phyloP scores from a whole-genome alignment of 2,888 invertebrate genomes.

The Polylopha cassiicola region DNA sequence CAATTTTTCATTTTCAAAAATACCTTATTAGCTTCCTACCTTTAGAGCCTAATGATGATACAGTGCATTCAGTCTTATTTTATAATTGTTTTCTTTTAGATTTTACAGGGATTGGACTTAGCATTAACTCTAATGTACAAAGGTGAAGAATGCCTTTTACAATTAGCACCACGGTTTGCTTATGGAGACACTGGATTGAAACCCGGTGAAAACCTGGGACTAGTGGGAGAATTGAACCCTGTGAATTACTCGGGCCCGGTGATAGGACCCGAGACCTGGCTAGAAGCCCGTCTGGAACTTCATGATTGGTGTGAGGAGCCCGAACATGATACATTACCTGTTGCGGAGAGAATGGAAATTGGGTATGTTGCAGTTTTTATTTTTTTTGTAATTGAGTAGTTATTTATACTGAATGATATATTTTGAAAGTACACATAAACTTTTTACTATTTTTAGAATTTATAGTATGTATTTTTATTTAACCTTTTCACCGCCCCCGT shows the following conservation, averaged over 20 bases:
- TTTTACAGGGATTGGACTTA: conserved; percentile 90
- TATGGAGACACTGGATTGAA: conserved; percentile 86
- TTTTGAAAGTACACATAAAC: no score
- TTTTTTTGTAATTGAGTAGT: conserved; percentile 1
- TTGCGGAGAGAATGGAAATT: conserved; percentile 82
- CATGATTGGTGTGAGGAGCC: conserved; percentile 81
- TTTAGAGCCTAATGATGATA: not conserved
- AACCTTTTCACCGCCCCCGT: no score
- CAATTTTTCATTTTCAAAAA: no score
- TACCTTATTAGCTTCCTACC: no score
- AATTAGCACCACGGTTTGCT: conserved; percentile 87
- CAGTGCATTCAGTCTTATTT: conserved; percentile 1
- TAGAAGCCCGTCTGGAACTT: conserved; percentile 85
- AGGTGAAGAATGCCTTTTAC: conserved; percentile 85
- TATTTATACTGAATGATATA: conserved; percentile 4
- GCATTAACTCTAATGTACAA: conserved; percentile 90
- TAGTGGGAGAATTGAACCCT: conserved; percentile 51
- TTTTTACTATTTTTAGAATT: no score
- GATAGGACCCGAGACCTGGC: conserved; percentile 80
- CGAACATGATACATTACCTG: conserved; percentile 80
- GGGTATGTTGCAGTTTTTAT: conserved; percentile 77
- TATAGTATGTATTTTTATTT: no score
- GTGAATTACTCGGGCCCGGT: conserved; percentile 65
- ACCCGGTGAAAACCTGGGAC: conserved; percentile 57
- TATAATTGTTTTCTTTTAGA: conserved; percentile 41